phyloP scores from a whole-genome alignment of 2,888 invertebrate genomes.

The Ommatoiulus sabulosus region DNA sequence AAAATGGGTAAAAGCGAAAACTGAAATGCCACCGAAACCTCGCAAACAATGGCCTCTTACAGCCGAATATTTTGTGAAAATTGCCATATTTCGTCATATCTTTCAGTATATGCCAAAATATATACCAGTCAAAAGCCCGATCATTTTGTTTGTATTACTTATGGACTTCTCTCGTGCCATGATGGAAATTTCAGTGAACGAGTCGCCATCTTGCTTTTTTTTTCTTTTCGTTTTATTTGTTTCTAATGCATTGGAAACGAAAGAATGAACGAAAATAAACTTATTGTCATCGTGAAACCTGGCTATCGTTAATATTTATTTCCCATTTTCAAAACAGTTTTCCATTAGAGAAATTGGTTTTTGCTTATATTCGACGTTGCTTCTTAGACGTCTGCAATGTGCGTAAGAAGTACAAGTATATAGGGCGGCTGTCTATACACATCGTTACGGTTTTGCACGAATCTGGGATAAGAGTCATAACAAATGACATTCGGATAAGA shows the following conservation, averaged over 20 bases:
- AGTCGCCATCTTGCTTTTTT: conserved; percentile 6
- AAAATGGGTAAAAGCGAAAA: background rate
- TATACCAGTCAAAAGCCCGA: conserved; percentile 27
- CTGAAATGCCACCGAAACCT: background rate
- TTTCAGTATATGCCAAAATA: background rate
- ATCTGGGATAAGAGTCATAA: background rate
- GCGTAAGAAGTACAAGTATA: background rate
- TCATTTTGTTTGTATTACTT: background rate
- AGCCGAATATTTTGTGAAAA: background rate
- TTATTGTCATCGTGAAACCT: conserved; percentile 47
- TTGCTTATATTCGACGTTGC: background rate
- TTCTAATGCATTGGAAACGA: conserved; percentile 26
- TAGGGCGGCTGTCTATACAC: background rate
- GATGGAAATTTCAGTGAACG: conserved; percentile 35
- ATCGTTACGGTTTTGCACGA: background rate
- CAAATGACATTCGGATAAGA: background rate
- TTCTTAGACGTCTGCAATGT: background rate
- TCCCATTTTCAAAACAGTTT: conserved; percentile 2
- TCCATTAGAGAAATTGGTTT: conserved; percentile 39
- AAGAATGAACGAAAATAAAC: conserved; percentile 44
- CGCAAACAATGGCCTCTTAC: background rate
- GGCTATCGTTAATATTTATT: conserved; percentile 41
- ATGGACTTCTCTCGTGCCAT: background rate
- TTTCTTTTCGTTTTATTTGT: conserved; percentile 23
- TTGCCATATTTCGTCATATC: background rate